Evolutionary conservation across 2,888 invertebrate genomes (phyloP).

Genomic region (Apoderus coryli): DNA sequence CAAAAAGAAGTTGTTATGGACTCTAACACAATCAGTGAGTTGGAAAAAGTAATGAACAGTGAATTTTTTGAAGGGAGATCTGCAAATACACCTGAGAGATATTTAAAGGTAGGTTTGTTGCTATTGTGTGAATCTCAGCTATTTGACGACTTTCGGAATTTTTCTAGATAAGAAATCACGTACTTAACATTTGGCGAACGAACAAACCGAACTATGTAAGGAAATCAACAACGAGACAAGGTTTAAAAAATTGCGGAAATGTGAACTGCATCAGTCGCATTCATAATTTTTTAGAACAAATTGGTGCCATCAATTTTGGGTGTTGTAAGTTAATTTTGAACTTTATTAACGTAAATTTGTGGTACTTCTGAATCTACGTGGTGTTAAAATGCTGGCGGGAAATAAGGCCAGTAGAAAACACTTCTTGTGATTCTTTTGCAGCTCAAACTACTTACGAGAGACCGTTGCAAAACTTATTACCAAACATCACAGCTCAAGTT

Average conservation of each 20-base stretch:
- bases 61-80: conserved; percentile 42
- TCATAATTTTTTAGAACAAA: conserved; percentile 44
- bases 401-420: background rate
- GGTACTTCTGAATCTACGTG: no score
- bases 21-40: conserved; percentile 31
- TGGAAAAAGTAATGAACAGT: conserved; percentile 38
- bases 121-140: no score
- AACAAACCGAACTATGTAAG: conserved; percentile 41
- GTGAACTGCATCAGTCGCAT: conserved; percentile 45
- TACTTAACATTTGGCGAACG: conserved; percentile 39
- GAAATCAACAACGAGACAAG: conserved; percentile 41
- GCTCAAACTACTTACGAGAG: conserved; percentile 29
- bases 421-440: conserved; percentile 17
- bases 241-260: conserved; percentile 45
- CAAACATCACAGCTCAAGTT: conserved; percentile 18
- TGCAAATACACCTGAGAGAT: conserved; percentile 41
- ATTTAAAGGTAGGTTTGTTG: conserved; percentile 32
- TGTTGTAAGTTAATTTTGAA: conserved; percentile 37
- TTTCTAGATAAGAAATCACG: conserved; percentile 40
- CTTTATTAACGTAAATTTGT: conserved; percentile 2
- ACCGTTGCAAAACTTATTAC: conserved; percentile 25
- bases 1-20: conserved; percentile 31
- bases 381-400: no score
- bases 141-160: no score
- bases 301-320: conserved; percentile 48